Conservation (phyloP, 2,797 vertebrate species). For the Coregonus ussuriensis region DNA sequence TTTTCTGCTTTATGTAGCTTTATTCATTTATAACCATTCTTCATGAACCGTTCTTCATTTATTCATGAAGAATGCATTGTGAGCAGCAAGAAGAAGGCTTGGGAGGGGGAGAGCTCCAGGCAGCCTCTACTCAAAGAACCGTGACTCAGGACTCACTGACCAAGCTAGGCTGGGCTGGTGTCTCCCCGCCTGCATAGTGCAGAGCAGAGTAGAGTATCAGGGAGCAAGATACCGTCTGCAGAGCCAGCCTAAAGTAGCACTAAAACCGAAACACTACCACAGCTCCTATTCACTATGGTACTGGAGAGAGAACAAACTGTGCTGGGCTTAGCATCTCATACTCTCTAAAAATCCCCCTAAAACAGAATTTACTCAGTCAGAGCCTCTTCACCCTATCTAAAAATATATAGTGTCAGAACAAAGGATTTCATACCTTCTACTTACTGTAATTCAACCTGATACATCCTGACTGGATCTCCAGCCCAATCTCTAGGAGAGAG, state of each 20-base stretch:
- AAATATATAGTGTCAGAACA: conserved; percentile 23
- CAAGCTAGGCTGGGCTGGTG: conserved; percentile 41
- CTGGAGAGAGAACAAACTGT: conserved; percentile 38
- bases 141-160: conserved; percentile 50
- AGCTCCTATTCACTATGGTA: conserved; percentile 45
- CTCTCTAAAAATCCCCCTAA: conserved; percentile 12
- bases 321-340: conserved; percentile 31
- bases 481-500: background rate
- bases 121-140: conserved; percentile 53
- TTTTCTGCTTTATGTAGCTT: conserved; percentile 66
- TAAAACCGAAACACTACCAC: conserved; percentile 41
- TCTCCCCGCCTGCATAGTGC: conserved; percentile 48
- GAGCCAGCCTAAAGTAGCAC: conserved; percentile 45
- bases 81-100: conserved; percentile 28
- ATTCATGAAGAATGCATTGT: conserved; percentile 68
- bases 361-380: conserved; percentile 20
- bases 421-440: conserved; percentile 33
- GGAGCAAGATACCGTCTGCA: conserved; percentile 29
- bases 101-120: conserved; percentile 51
- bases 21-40: conserved; percentile 67
- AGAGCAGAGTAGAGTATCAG: background rate
- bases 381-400: conserved; percentile 18
- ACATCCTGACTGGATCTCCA: conserved; percentile 30
- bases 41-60: too few relatives aligned
- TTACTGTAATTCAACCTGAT: conserved; percentile 24